Base-by-base conservation (phyloP, 2,797 vertebrate genomes). In the Florisuga fusca region DNA sequence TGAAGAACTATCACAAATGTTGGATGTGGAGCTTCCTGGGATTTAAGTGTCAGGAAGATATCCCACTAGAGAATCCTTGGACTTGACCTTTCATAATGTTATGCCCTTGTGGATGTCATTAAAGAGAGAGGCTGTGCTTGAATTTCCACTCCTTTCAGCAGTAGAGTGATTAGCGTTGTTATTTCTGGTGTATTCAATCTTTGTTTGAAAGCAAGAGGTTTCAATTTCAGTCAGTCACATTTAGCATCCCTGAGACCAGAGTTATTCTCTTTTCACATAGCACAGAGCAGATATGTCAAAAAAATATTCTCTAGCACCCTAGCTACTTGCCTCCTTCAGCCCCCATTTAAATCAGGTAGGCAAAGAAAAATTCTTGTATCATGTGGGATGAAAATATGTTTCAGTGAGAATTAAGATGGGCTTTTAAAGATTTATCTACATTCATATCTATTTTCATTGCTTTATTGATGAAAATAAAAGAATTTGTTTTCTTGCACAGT, bases 1-100 rank as follows among this genome's bases (percentile, higher is more conserved):
- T 26, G 26, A 46, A 51, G 38, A 23, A 3, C 34, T 29, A 2
- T 15, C 27, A 4, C 2, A 53, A 31, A 10, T 4, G 3, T 2
- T n/a, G 21, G 12, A 5, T 26, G 67, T 68, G 16, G 29, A 9
- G 14, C 41, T 53, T 54, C 48, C 45, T 36, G 15, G 2, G 23
- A 12, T 38, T 43, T 21, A 36, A 45, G 31, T 48, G 5, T 5
- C 48, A 36, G 26, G 46, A 61, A n/a, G 29, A 9, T 29, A 41
- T 7, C 36, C 51, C 33, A 19, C 45, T 22, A 43, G 31, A 43
- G 7, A 50, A 63, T 51, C 43, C 27, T 77, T 1, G 4, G 45
- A 26, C 50, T 58, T 64, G 25, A 77, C 29, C 14, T 71, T 43
- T 22, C 0, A 2, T 36, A 34, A 62, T n/a, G 25, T 71, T 77